These are phyloP conservation scores for Drosophila melanica DNA, from an alignment of 1,140 invertebrate species.

Conservation along the genomic window DNA sequence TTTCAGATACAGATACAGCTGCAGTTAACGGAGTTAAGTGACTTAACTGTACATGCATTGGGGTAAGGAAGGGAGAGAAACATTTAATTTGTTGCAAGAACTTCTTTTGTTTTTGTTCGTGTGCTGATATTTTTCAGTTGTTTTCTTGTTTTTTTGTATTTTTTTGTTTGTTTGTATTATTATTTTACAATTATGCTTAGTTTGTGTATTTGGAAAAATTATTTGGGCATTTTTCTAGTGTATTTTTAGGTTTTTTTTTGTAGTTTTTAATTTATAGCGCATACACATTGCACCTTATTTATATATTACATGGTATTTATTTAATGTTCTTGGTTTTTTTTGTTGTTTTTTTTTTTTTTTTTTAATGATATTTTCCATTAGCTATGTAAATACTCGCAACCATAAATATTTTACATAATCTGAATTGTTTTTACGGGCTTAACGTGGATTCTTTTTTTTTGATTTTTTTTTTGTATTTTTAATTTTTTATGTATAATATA, in stretches of 20 bases:
- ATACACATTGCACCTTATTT: conserved; percentile 42
- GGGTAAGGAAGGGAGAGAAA: conserved; percentile 10
- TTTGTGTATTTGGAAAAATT: conserved; percentile 51
- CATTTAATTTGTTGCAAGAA: conserved; percentile 21
- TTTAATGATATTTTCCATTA: conserved; percentile 45
- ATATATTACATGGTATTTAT: conserved; percentile 39
- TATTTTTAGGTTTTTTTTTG: conserved; percentile 6
- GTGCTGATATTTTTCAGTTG: conserved; percentile 24
- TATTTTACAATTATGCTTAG: conserved; percentile 47
- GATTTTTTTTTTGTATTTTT: neutral
- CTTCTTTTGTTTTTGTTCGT: conserved; percentile 18
- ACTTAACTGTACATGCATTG: conserved; percentile 18
- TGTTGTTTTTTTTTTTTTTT: conserved; percentile 14
- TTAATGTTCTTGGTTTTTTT: conserved; percentile 5
- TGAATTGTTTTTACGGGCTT: conserved; percentile 26
- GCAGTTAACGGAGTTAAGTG: conserved; percentile 9
- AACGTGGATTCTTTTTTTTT: conserved; percentile 1
- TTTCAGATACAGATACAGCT: conserved; percentile 23
- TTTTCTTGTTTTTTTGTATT: conserved; percentile 16
- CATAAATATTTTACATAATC: conserved; percentile 37
- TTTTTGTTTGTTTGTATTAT: conserved; percentile 11
- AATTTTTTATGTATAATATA: conserved; percentile 12
- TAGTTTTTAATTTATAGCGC: conserved; percentile 17
- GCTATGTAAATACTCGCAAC: conserved; percentile 54
- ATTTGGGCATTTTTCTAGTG: conserved; percentile 49